A percentile compares a stretch with the other conserved stretches of the same genome.
Conservation (phyloP, 1,140 invertebrate genomes). For the Drosophila lowei region DNA sequence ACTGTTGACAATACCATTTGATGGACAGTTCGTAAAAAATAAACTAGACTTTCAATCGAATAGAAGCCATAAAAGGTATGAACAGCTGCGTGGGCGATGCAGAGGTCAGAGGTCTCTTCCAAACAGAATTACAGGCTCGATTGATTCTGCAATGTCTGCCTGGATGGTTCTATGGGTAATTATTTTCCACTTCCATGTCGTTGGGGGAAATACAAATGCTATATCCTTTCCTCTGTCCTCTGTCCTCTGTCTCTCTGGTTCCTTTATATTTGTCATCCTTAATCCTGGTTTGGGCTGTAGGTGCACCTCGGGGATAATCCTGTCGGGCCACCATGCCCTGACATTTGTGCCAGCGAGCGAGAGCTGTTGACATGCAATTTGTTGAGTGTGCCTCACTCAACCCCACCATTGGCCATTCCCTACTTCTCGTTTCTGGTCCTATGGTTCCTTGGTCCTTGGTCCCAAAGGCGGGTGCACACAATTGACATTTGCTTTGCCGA, state of each 20-base stretch:
- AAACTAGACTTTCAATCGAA: neutral
- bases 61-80: conserved; percentile 47
- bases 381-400: conserved; percentile 50
- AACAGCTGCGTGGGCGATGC: conserved; percentile 44
- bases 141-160: conserved; percentile 63
- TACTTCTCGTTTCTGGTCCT: conserved; percentile 12
- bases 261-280: conserved; percentile 62
- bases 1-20: conserved; percentile 71
- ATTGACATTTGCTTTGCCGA: conserved; percentile 64
- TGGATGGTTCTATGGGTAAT: conserved; percentile 30
- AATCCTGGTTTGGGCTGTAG: conserved; percentile 50
- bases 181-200: conserved; percentile 41
- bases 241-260: neutral
- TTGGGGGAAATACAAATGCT: conserved; percentile 29
- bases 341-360: conserved; percentile 37
- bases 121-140: conserved; percentile 69
- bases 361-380: conserved; percentile 80
- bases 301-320: conserved; percentile 59
- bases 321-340: conserved; percentile 50
- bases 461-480: conserved; percentile 52
- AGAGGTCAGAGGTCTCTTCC: no score
- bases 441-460: conserved; percentile 21
- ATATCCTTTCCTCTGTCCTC: neutral
- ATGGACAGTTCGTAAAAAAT: conserved; percentile 65
- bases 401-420: conserved; percentile 19